Evolutionary conservation across 2,113 vertebrate species (phyloP).

Genomic region (Theropithecus gelada): DNA sequence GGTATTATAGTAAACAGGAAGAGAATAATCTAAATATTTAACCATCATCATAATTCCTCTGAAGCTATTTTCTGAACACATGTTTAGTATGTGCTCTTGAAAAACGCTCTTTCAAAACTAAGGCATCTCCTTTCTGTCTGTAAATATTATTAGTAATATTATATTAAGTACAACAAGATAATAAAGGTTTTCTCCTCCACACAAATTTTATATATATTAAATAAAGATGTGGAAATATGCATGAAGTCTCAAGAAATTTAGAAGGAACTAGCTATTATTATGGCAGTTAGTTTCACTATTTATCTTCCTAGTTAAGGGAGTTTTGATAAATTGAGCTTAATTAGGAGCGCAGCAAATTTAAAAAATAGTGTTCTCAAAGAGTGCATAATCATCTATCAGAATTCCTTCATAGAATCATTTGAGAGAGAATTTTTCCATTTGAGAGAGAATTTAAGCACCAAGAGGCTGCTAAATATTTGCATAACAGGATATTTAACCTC

Average conservation of each 20-base stretch:
- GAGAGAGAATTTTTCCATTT: not conserved
- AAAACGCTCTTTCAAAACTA: not conserved
- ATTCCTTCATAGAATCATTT: not conserved
- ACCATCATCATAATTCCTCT: not conserved
- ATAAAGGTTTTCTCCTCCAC: not conserved
- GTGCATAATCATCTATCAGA: not conserved
- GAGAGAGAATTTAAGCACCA: not conserved
- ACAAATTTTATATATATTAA: not conserved
- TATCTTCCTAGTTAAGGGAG: not conserved
- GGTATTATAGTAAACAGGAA: not conserved
- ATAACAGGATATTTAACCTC: not conserved
- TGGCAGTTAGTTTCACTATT: not conserved
- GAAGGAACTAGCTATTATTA: not conserved
- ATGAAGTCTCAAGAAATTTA: not conserved
- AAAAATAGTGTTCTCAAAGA: not conserved
- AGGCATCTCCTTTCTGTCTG: not conserved
- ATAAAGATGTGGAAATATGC: not conserved
- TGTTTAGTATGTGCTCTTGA: not conserved
- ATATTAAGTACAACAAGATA: not conserved
- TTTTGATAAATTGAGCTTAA: not conserved
- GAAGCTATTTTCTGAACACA: constrained; percentile 6
- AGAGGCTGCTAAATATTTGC: not conserved
- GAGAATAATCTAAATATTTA: not conserved
- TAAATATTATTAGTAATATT: not conserved
- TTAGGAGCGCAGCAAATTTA: not conserved